These are phyloP conservation scores for Punctoribates punctum DNA, from an alignment of 2,888 invertebrate genomes.

Conservation along the genomic window DNA sequence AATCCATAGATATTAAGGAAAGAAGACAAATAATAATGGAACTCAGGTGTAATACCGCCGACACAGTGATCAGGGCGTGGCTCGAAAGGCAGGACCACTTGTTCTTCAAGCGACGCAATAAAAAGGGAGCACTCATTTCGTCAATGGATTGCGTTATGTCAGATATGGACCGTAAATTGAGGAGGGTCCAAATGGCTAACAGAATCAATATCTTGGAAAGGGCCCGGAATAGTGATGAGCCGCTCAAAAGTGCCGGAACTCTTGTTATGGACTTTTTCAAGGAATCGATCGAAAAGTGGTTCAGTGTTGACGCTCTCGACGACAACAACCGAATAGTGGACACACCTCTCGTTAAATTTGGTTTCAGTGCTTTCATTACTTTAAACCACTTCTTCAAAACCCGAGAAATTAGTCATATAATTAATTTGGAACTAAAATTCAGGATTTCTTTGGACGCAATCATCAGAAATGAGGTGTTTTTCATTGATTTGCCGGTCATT, in stretches of 20 bases:
- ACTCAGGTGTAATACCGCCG: neutral
- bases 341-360: slow-evolving; percentile 12
- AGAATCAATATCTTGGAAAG: too few species aligned
- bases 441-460: neutral
- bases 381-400: slow-evolving; percentile 12
- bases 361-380: neutral
- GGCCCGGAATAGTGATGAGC: neutral
- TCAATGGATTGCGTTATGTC: slow-evolving; percentile 7
- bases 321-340: neutral
- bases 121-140: neutral
- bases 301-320: neutral
- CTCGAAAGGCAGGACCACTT: slow-evolving; percentile 20
- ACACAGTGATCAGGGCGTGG: neutral
- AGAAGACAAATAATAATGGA: neutral
- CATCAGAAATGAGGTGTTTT: neutral
- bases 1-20: neutral
- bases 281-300: neutral
- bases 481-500: neutral
- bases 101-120: neutral
- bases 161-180: neutral
- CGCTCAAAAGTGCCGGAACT: neutral
- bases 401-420: slow-evolving; percentile 6
- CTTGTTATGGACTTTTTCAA: neutral
- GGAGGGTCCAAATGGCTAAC: too few species aligned
- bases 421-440: neutral